Percentiles rank a stretch among this genome's conserved stretches.
phyloP scores from a whole-genome alignment of 2,797 vertebrate species.

The Heteromormyrus szaboi region DNA sequence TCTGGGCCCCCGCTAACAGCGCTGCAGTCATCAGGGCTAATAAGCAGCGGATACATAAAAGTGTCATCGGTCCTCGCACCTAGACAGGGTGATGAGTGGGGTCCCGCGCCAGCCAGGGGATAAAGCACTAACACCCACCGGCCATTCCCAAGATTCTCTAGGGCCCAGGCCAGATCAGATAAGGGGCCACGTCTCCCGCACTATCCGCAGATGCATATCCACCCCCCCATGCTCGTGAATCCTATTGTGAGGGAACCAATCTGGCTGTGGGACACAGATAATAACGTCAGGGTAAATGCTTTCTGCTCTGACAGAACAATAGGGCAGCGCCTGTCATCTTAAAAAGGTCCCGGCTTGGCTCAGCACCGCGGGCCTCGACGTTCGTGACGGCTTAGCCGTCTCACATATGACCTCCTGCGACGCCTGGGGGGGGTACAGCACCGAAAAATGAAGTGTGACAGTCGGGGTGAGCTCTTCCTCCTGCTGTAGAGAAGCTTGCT shows the following conservation, averaged over 20 bases:
- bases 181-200: slow-evolving; percentile 19
- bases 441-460: background rate
- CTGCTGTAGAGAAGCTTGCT: background rate
- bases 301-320: slow-evolving; percentile 30
- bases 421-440: background rate
- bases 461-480: background rate
- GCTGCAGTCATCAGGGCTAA: slow-evolving; percentile 30
- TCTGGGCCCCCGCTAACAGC: slow-evolving; percentile 23
- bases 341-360: slow-evolving; percentile 22
- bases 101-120: slow-evolving; percentile 20
- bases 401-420: background rate
- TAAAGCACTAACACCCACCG: slow-evolving; percentile 29
- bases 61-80: slow-evolving; percentile 11
- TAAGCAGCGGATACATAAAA: slow-evolving; percentile 32
- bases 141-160: slow-evolving; percentile 22
- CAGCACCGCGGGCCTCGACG: slow-evolving; percentile 12
- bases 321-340: slow-evolving; percentile 31
- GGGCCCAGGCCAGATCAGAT: slow-evolving; percentile 40
- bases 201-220: slow-evolving; percentile 35
- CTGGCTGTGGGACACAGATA: slow-evolving; percentile 44
- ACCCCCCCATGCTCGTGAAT: slow-evolving; percentile 23
- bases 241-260: slow-evolving; percentile 30
- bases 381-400: background rate
- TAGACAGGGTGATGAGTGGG: slow-evolving; percentile 36
- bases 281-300: slow-evolving; percentile 38